Evolutionary conservation across 2,888 invertebrate genomes (phyloP).

Genomic region (Drosophila pegasa): DNA sequence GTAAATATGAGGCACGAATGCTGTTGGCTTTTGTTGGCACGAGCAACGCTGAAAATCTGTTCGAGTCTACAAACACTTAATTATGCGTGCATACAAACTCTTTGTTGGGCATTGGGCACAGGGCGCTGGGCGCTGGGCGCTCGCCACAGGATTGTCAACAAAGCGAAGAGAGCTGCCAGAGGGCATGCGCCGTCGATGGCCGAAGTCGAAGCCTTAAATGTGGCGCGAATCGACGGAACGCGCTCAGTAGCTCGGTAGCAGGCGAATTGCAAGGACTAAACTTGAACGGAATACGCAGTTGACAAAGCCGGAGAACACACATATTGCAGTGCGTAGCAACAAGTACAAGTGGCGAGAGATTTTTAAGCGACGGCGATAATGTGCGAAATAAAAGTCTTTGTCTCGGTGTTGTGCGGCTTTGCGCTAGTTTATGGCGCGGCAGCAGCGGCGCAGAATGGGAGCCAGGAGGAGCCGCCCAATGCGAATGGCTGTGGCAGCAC

Average conservation of each 20-base stretch:
- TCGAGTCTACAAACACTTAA: slow-evolving; percentile 9
- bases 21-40: background rate
- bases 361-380: slow-evolving; percentile 13
- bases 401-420: slow-evolving; percentile 9
- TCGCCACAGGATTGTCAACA: slow-evolving; percentile 5
- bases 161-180: slow-evolving; percentile 2
- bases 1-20: background rate
- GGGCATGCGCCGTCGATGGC: slow-evolving; percentile 3
- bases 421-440: slow-evolving; percentile 25
- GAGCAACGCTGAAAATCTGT: background rate
- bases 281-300: background rate
- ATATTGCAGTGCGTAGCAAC: slow-evolving; percentile 48
- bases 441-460: slow-evolving; percentile 34
- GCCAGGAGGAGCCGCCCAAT: slow-evolving; percentile 22
- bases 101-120: background rate
- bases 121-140: background rate
- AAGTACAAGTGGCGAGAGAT: slow-evolving; percentile 46
- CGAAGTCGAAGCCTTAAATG: slow-evolving; percentile 28
- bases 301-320: background rate
- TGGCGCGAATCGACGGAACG: background rate
- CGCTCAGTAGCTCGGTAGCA: slow-evolving; percentile 47
- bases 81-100: background rate
- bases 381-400: slow-evolving; percentile 11
- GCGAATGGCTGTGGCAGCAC: slow-evolving; percentile 79
- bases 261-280: slow-evolving; percentile 32